A percentile compares a stretch with the other conserved stretches of the same genome.
Evolutionary conservation across 2,888 invertebrate species (phyloP).

Genomic region (Belgica antarctica): DNA sequence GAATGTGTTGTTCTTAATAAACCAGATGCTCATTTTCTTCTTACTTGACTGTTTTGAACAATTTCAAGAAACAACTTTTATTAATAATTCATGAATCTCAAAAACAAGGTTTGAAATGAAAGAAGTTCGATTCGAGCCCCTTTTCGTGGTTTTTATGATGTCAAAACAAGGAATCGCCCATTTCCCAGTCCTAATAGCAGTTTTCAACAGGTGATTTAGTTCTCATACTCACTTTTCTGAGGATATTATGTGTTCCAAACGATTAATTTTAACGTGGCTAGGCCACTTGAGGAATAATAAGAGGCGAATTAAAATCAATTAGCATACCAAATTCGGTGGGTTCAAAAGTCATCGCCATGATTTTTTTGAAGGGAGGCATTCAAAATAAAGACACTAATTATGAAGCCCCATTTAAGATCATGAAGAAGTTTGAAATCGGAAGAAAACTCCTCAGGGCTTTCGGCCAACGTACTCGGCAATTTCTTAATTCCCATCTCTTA

Average conservation of each 20-base stretch:
- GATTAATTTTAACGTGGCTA: not conserved
- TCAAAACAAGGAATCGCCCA: not conserved
- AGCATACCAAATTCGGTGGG: not conserved
- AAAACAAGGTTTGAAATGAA: no score
- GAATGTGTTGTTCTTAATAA: no score
- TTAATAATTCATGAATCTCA: no score
- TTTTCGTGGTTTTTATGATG: not conserved
- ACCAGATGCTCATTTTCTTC: no score
- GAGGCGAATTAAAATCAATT: constrained; percentile 5
- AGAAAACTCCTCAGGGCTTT: not conserved
- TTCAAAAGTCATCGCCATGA: not conserved
- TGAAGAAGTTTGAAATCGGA: not conserved
- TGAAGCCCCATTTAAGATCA: not conserved
- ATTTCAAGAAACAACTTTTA: no score
- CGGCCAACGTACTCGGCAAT: not conserved
- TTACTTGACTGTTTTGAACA: no score
- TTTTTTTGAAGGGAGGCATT: not conserved
- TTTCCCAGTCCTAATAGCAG: not conserved
- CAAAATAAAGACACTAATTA: not conserved
- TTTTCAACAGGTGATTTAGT: constrained; percentile 20
- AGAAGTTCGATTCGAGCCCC: no score
- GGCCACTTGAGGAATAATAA: not conserved
- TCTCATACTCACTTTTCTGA: constrained; percentile 1
- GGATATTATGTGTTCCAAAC: constrained; percentile 1
- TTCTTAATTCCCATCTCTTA: not conserved